A percentile compares a stretch with the other conserved stretches of the same genome.
These are phyloP conservation scores for Calcarius lapponicus DNA, from an alignment of 2,797 vertebrate genomes.

Conservation along the genomic window DNA sequence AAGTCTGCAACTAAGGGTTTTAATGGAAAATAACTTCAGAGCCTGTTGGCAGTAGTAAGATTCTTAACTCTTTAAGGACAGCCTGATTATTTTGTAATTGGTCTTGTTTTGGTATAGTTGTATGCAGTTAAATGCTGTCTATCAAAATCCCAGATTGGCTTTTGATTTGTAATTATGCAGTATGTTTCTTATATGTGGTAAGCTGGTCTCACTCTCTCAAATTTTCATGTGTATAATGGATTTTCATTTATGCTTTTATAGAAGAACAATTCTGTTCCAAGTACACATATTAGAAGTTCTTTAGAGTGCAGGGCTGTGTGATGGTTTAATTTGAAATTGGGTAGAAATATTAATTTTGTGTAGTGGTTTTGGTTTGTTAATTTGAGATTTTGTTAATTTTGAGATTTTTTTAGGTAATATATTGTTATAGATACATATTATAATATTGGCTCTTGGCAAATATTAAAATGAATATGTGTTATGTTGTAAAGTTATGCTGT, in stretches of 20 bases:
- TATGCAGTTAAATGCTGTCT: not conserved
- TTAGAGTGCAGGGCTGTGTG: not conserved
- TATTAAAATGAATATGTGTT: no score
- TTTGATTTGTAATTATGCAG: not conserved
- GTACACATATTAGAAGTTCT: not conserved
- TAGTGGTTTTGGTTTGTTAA: not conserved
- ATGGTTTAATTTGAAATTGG: not conserved
- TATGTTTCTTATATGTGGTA: not conserved
- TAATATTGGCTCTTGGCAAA: no score
- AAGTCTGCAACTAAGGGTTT: not conserved
- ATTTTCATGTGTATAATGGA: not conserved
- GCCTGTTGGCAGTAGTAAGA: not conserved
- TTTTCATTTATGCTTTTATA: not conserved
- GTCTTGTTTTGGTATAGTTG: not conserved
- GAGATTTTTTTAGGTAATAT: not conserved
- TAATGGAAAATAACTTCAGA: not conserved
- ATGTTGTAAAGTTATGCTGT: no score
- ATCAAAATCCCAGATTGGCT: not conserved
- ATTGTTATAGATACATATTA: no score
- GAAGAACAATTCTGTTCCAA: not conserved
- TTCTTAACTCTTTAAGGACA: not conserved
- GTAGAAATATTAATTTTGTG: not conserved
- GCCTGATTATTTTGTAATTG: not conserved
- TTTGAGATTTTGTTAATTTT: not conserved
- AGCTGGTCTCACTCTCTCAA: not conserved